Conservation (phyloP, 2,888 invertebrate species). For the Scaeva pyrastri region DNA sequence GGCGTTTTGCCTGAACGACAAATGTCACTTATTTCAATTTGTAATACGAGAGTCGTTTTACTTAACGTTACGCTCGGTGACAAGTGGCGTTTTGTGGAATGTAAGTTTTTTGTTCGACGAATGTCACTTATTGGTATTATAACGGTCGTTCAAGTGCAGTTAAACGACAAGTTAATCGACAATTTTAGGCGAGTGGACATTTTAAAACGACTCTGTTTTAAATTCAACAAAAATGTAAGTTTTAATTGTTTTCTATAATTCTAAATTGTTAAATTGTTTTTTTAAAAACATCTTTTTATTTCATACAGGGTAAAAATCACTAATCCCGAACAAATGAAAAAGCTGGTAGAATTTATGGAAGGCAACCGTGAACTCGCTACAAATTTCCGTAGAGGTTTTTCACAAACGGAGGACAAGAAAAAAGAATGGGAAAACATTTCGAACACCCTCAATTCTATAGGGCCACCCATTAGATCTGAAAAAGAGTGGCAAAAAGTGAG, state of each 20-base stretch:
- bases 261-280: no score
- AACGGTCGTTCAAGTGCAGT: background rate
- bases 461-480: slow-evolving; percentile 7
- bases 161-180: no score
- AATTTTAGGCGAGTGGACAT: no score
- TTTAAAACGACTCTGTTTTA: no score
- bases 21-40: background rate
- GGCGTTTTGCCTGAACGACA: background rate
- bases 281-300: no score
- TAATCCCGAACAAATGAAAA: background rate
- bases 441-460: no score
- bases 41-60: background rate
- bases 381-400: slow-evolving; percentile 9
- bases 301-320: background rate
- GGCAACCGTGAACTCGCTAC: background rate
- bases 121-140: background rate
- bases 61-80: background rate
- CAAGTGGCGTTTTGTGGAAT: background rate
- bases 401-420: background rate
- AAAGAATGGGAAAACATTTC: background rate
- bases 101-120: background rate
- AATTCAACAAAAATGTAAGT: background rate
- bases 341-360: background rate
- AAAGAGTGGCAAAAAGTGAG: slow-evolving; percentile 3
- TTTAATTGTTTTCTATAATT: no score